Base-by-base conservation (phyloP, 2,888 invertebrate genomes). In the Antitype chi region DNA sequence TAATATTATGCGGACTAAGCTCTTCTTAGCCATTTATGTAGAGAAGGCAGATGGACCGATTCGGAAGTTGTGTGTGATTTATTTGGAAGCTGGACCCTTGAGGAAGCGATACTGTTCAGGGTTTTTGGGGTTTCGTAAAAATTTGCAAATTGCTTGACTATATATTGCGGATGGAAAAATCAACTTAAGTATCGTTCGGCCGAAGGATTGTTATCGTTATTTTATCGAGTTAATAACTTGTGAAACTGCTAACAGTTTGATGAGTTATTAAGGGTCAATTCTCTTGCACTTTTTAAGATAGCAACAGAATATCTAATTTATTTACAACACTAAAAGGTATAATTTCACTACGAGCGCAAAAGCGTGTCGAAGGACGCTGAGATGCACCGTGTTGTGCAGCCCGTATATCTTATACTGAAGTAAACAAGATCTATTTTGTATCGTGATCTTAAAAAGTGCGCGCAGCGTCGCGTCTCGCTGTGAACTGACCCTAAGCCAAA, bases 1-100 rank as follows among this genome's bases (percentile, higher is more conserved):
- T 78, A 64, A 85, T 81, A 81, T 84, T 80, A 80, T 86, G 69
- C 78, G 62, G 79, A 83, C 74, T 73, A 79, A 77, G 81, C 67
- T 66, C 25, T 66, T 62, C 71, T 69, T 63, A 77, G 74, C 55
- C 68, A 67, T 79, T 76, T 78, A 75, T 71, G 70, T 64, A 57
- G 9, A 20, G 64, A 20, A 43, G 71, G 64, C 74, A 80, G 70
- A 68, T 70, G 69, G 70, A 68, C 53, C 64, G 69, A 78, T 76
- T 76, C 63, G 64, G 85, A 64, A 64, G 25, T 57, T 23, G 59
- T 20, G 32, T 74, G 74, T 70, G 75, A 85, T 84, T 85, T 80
- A 85, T 81, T 73, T 55, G 23, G 57, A 20, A 38, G n/a, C 38
- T 43, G 32, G 66, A 70, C 66, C 59, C 32, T 32, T 68, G 38